phyloP scores from a whole-genome alignment of 2,797 vertebrate genomes.

The Pteropus rufus region DNA sequence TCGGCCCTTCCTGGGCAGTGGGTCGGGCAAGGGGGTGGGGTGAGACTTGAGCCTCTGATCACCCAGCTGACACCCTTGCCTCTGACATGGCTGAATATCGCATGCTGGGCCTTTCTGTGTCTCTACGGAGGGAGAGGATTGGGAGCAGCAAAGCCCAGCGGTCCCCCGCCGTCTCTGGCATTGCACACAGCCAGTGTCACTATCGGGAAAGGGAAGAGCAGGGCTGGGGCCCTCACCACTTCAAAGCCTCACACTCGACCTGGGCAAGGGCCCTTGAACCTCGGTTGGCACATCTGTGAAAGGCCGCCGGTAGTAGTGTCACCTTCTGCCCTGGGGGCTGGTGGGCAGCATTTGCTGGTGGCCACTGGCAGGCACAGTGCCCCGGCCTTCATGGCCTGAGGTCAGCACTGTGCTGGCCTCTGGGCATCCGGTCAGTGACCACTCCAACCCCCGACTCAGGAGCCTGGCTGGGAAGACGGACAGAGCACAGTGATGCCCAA shows the following conservation, averaged over 20 bases:
- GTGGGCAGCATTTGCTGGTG: background rate
- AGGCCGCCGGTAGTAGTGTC: rapidly evolving
- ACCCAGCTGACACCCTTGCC: rapidly evolving
- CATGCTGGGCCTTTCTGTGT: background rate
- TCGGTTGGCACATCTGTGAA: rapidly evolving
- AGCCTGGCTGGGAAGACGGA: background rate
- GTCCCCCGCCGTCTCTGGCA: rapidly evolving
- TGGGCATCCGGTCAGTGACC: background rate
- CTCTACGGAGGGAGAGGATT: background rate
- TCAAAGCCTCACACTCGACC: background rate
- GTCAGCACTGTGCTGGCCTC: background rate
- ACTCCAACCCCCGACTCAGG: background rate
- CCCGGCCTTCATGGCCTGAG: background rate
- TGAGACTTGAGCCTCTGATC: background rate
- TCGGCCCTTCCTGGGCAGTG: background rate
- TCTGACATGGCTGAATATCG: rapidly evolving
- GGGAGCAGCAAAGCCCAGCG: rapidly evolving
- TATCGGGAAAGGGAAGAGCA: background rate
- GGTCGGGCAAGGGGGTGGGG: background rate
- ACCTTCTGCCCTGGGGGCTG: background rate
- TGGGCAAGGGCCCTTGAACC: background rate
- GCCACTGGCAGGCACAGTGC: too few relatives aligned
- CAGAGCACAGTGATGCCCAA: background rate
- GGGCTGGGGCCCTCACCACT: background rate
- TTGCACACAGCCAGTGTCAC: background rate